Conservation (phyloP, 2,113 vertebrate genomes). For the Rhabdomys dilectus region DNA sequence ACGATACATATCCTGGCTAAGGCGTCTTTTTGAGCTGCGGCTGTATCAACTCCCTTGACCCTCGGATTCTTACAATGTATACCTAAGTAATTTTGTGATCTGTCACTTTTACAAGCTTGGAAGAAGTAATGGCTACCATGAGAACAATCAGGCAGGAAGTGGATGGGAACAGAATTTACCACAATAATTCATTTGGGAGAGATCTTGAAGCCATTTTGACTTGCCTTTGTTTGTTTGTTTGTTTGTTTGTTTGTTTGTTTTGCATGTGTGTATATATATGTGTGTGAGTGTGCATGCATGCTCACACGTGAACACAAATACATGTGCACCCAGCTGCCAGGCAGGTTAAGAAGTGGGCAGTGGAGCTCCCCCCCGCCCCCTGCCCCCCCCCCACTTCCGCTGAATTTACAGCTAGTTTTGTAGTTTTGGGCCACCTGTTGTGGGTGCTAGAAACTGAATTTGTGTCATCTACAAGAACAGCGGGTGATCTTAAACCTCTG, state of each 20-base stretch:
- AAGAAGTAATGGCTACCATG: slow-evolving; percentile 7
- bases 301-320: not conserved
- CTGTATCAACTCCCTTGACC: not conserved
- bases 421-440: not conserved
- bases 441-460: not conserved
- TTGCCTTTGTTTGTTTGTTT: not conserved
- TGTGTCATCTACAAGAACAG: no score
- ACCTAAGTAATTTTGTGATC: not conserved
- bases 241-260: not conserved
- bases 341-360: not conserved
- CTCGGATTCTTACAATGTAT: not conserved
- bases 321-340: not conserved
- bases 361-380: no score
- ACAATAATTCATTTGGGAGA: not conserved
- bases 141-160: not conserved
- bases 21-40: not conserved
- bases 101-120: not conserved
- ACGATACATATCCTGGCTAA: not conserved
- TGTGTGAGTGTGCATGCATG: not conserved
- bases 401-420: not conserved
- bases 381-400: no score
- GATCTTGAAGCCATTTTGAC: not conserved
- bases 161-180: not conserved
- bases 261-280: no score
- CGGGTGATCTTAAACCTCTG: not conserved